These are phyloP conservation scores for Anticlea derivata DNA, from an alignment of 2,888 invertebrate species.

Conservation along the genomic window DNA sequence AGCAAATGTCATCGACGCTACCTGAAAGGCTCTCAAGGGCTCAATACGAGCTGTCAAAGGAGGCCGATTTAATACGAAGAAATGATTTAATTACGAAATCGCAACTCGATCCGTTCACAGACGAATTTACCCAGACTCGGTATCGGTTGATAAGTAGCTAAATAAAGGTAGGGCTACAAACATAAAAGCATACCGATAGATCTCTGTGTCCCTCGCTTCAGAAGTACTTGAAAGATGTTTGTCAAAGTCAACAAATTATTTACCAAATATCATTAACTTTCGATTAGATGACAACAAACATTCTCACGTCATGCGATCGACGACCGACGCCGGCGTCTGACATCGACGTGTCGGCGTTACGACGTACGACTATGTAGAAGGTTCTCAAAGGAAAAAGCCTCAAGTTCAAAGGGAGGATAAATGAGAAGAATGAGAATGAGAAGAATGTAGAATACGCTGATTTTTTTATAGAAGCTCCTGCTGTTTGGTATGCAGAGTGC, in stretches of 20 bases:
- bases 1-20: slow-evolving; percentile 54
- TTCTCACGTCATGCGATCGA: too few relatives aligned
- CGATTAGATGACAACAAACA: too few relatives aligned
- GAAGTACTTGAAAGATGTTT: too few relatives aligned
- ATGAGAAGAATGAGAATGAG: too few relatives aligned
- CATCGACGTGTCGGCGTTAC: slow-evolving; percentile 1
- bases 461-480: slow-evolving; percentile 62
- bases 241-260: too few relatives aligned
- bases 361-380: slow-evolving; percentile 36
- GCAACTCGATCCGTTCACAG: slow-evolving; percentile 57
- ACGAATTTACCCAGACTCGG: slow-evolving; percentile 21
- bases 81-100: slow-evolving; percentile 73
- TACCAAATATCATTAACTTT: too few relatives aligned
- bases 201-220: too few relatives aligned
- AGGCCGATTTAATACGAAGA: slow-evolving; percentile 67
- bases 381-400: slow-evolving; percentile 60
- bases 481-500: slow-evolving; percentile 62
- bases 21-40: slow-evolving; percentile 57
- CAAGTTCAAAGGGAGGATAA: slow-evolving; percentile 64
- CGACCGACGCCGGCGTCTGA: too few relatives aligned
- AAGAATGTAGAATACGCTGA: slow-evolving; percentile 59
- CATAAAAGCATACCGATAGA: too few relatives aligned
- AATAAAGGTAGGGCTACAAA: slow-evolving; percentile 18
- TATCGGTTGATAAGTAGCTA: slow-evolving; percentile 2
- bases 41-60: slow-evolving; percentile 67